phyloP scores from a whole-genome alignment of 1,140 invertebrate genomes.

The Plectrocnemia conspersa region DNA sequence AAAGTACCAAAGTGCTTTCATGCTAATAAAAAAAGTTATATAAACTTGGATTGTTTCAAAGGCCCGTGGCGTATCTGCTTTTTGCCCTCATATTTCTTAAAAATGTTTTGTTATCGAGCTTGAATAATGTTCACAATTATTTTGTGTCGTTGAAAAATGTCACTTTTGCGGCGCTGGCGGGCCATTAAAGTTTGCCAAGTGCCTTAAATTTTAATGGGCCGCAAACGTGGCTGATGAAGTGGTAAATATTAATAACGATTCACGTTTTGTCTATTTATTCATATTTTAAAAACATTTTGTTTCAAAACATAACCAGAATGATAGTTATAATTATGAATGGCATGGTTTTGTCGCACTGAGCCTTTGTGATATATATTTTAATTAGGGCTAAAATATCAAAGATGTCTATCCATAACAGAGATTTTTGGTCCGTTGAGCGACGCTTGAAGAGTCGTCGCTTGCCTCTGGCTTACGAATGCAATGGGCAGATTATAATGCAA shows the following conservation, averaged over 20 bases:
- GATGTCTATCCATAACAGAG: no score
- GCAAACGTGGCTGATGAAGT: constrained; percentile 14
- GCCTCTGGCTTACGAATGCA: constrained; percentile 22
- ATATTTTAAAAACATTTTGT: no score
- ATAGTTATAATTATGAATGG: no score
- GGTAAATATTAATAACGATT: constrained; percentile 23
- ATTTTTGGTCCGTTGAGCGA: background rate
- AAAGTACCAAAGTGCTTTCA: no score
- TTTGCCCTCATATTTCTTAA: constrained; percentile 22
- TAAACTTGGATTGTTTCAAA: constrained; percentile 27
- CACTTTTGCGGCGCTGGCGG: constrained; percentile 18
- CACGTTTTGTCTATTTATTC: no score
- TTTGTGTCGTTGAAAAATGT: constrained; percentile 25
- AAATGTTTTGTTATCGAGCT: constrained; percentile 26
- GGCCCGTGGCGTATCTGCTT: background rate
- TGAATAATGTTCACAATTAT: constrained; percentile 24
- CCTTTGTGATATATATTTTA: no score
- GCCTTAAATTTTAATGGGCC: constrained; percentile 23
- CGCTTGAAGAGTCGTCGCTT: background rate
- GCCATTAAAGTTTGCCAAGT: constrained; percentile 23
- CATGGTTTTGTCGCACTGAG: no score
- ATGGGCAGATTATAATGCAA: constrained; percentile 35
- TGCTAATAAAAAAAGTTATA: no score
- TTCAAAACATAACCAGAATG: no score
- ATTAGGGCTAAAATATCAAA: no score